A percentile compares a stretch with the other conserved stretches of the same genome.
These are phyloP conservation scores for Danio tinwini DNA, from an alignment of 2,797 vertebrate genomes.

Conservation along the genomic window DNA sequence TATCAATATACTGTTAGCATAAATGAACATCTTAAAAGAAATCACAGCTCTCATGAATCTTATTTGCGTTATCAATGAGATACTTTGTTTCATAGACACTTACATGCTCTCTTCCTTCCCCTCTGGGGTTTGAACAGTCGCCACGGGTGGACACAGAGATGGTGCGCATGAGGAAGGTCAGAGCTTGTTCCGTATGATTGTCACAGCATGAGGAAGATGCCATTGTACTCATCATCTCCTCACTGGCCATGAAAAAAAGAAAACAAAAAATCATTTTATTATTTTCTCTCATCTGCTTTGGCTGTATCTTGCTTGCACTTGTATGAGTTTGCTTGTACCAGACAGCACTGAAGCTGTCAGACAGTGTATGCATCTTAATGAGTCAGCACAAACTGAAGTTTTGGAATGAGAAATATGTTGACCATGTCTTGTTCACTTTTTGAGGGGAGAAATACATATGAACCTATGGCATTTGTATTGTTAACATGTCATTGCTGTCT, in stretches of 20 bases:
- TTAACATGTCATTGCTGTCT: neutral
- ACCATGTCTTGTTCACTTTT: neutral
- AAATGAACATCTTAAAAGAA: neutral
- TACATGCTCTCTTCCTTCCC: slow-evolving; percentile 62
- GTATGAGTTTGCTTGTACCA: slow-evolving; percentile 48
- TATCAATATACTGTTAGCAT: neutral
- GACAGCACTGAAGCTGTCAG: slow-evolving; percentile 29
- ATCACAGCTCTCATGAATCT: neutral
- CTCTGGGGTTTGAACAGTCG: slow-evolving; percentile 77
- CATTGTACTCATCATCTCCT: slow-evolving; percentile 57
- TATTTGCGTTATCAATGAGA: neutral
- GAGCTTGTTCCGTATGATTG: slow-evolving; percentile 57
- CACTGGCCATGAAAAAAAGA: slow-evolving; percentile 23
- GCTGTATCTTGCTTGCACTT: slow-evolving; percentile 53
- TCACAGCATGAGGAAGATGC: slow-evolving; percentile 56
- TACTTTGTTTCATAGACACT: slow-evolving; percentile 16
- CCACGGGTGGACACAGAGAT: slow-evolving; percentile 87
- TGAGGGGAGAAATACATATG: neutral
- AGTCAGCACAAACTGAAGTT: slow-evolving; percentile 13
- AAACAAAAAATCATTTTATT: slow-evolving; percentile 52
- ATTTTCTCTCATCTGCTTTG: slow-evolving; percentile 56
- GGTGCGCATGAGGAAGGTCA: slow-evolving; percentile 97
- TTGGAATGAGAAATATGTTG: neutral
- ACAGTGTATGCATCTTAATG: neutral
- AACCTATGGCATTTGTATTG: slow-evolving; percentile 1